These are phyloP conservation scores for human DNA, from an alignment of 2,113 vertebrate species.

Conservation along the genomic window DNA sequence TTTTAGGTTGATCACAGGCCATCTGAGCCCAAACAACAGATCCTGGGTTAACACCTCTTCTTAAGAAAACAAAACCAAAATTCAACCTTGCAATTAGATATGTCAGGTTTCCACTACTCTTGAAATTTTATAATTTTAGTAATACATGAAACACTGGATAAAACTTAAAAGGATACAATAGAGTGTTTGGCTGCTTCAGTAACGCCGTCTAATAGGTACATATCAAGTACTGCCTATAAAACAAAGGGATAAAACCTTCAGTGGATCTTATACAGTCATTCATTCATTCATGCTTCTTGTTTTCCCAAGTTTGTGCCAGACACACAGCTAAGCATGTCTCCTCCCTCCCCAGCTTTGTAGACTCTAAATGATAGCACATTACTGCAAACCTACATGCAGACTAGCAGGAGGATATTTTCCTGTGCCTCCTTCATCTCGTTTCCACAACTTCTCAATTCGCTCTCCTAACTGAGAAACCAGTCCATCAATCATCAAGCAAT, in stretches of 20 bases:
- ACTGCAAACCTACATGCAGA: conserved; percentile 89
- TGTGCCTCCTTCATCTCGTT: conserved; percentile 93
- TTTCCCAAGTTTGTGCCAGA: background rate
- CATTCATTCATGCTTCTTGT: background rate
- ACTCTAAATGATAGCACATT: background rate
- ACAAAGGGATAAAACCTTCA: background rate
- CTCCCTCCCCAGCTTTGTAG: background rate
- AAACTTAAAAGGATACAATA: conserved; percentile 92
- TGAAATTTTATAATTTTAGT: background rate
- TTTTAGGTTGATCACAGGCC: background rate
- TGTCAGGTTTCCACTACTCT: background rate
- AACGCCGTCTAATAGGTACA: conserved; percentile 92
- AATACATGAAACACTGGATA: background rate
- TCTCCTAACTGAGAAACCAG: conserved; percentile 92
- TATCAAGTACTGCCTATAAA: conserved; percentile 93
- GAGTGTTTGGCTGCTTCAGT: conserved; percentile 92
- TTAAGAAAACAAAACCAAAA: background rate
- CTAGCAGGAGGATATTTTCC: conserved; percentile 95
- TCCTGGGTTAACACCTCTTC: background rate
- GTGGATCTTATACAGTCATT: background rate
- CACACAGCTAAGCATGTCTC: background rate
- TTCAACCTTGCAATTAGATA: background rate
- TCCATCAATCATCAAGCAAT: conserved; percentile 96
- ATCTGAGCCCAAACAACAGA: background rate
- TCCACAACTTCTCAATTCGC: conserved; percentile 90